These are phyloP conservation scores for Bolborhynchus lineola DNA, from an alignment of 2,113 vertebrate genomes.

Conservation along the genomic window DNA sequence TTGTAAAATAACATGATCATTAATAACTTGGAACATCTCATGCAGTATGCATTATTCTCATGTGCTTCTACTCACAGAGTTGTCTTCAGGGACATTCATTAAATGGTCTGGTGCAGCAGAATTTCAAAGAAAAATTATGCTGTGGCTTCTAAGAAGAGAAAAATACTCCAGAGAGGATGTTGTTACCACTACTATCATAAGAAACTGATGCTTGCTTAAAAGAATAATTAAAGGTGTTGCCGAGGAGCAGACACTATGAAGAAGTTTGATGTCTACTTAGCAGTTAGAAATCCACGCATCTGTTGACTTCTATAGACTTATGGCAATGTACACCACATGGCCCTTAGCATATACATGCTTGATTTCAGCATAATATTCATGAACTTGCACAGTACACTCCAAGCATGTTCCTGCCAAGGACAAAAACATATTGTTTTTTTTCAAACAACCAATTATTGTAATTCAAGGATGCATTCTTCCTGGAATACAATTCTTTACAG, in stretches of 20 bases:
- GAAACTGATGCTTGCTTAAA: not conserved
- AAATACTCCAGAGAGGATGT: not conserved
- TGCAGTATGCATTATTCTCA: conserved; percentile 32
- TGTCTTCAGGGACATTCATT: not conserved
- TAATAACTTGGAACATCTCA: conserved; percentile 39
- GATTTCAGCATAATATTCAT: not conserved
- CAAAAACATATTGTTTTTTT: not conserved
- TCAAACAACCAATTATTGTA: conserved; percentile 54
- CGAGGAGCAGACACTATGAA: not conserved
- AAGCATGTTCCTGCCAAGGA: not conserved
- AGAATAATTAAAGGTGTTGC: not conserved
- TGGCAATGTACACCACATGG: not conserved
- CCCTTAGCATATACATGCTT: not conserved
- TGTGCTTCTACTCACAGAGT: conserved; percentile 1
- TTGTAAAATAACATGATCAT: conserved; percentile 19
- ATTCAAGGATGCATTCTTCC: conserved; percentile 65
- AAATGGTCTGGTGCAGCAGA: not conserved
- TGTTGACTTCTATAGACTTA: not conserved
- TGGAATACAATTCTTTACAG: conserved; percentile 49
- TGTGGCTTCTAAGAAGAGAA: not conserved
- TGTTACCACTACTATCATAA: not conserved
- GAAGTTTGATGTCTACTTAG: not conserved
- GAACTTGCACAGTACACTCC: not conserved
- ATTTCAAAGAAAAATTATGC: not conserved
- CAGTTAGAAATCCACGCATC: not conserved